Evolutionary conservation across 2,113 vertebrate species (phyloP).

Genomic region (Sardina pilchardus): DNA sequence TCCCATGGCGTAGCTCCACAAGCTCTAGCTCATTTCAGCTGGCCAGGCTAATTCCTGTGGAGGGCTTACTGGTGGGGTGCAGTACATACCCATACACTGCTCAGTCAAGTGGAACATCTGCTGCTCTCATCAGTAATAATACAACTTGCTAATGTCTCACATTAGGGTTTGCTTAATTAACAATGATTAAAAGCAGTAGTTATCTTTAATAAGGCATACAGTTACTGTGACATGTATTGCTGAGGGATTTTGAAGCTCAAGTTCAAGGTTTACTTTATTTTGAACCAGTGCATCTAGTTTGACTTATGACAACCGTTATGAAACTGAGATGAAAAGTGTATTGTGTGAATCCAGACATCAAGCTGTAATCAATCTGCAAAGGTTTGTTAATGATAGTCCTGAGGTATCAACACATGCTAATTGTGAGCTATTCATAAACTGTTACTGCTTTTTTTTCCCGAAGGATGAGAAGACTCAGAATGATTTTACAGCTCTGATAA

Average conservation of each 20-base stretch:
- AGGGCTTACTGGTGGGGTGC: background rate
- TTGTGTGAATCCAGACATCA: background rate
- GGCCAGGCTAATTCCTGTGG: background rate
- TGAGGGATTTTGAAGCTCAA: background rate
- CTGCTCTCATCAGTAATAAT: background rate
- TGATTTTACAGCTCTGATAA: background rate
- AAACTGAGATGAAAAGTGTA: background rate
- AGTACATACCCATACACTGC: background rate
- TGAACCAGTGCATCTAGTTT: background rate
- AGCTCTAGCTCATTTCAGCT: background rate
- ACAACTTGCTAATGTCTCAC: slow-evolving; percentile 8
- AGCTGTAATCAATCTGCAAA: background rate
- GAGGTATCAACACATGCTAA: background rate
- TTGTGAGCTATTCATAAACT: background rate
- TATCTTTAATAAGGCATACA: background rate
- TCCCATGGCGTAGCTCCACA: background rate
- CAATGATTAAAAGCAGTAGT: background rate
- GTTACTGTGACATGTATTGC: background rate
- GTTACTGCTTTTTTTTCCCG: background rate
- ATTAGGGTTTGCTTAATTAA: background rate
- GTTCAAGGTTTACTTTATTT: background rate
- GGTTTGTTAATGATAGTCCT: background rate
- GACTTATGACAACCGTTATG: background rate
- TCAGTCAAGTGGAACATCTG: slow-evolving; percentile 1
- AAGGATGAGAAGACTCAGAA: background rate